phyloP scores from a whole-genome alignment of 2,113 vertebrate genomes.

The Irena cyanogastra region DNA sequence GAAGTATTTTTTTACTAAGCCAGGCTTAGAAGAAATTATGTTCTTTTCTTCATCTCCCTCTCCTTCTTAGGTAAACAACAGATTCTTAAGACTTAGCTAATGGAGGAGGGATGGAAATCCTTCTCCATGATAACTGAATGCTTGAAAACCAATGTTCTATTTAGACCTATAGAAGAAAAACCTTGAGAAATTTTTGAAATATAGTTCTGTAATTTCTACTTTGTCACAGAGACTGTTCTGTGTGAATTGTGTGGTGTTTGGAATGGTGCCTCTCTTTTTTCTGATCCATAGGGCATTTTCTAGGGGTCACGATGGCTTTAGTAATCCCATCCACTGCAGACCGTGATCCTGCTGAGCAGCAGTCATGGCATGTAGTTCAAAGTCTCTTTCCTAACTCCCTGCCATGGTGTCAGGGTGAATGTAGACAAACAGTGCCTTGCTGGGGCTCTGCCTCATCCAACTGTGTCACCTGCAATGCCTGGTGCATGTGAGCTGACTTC shows the following conservation, averaged over 20 bases:
- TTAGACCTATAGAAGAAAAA: background rate
- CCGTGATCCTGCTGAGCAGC: background rate
- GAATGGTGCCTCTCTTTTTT: background rate
- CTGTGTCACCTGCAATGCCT: background rate
- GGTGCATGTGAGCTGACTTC: background rate
- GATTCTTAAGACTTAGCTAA: background rate
- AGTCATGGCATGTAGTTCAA: background rate
- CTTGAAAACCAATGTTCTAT: background rate
- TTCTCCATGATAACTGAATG: background rate
- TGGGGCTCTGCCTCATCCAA: background rate
- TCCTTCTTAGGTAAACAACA: background rate
- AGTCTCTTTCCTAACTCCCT: slow-evolving; percentile 2
- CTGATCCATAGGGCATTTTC: background rate
- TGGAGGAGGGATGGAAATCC: background rate
- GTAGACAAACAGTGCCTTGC: background rate
- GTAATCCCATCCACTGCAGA: background rate
- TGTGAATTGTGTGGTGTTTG: background rate
- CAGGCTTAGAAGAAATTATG: background rate
- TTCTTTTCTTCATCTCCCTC: background rate
- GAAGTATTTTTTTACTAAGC: background rate
- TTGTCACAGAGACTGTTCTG: background rate
- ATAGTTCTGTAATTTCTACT: background rate
- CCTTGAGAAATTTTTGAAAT: background rate
- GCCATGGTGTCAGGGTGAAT: background rate
- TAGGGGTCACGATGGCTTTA: background rate